A percentile compares a stretch with the other conserved stretches of the same genome.
Evolutionary conservation across 2,797 vertebrate species (phyloP).

Genomic region (Hoplostethus atlanticus): DNA sequence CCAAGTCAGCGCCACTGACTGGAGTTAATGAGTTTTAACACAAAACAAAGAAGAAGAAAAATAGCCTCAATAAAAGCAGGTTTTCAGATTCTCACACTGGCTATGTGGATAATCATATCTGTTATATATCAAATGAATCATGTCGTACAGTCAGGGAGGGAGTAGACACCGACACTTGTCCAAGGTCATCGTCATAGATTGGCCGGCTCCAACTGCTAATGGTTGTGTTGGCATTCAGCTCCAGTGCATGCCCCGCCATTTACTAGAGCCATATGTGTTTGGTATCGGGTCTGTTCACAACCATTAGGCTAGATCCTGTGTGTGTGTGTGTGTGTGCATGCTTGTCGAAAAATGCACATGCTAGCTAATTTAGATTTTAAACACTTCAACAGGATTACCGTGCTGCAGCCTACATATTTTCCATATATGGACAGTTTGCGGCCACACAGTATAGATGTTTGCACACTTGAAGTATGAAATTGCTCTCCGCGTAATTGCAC

Average conservation of each 20-base stretch:
- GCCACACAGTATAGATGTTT: constrained; percentile 69
- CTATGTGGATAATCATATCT: constrained; percentile 1
- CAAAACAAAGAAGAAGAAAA: constrained; percentile 32
- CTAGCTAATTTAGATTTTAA: constrained; percentile 67
- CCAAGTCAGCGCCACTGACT: constrained; percentile 46
- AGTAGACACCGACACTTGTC: constrained; percentile 41
- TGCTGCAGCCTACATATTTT: constrained; percentile 62
- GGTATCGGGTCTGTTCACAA: constrained; percentile 59
- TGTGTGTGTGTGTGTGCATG: constrained; percentile 8
- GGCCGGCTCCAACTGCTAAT: constrained; percentile 66
- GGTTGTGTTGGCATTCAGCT: constrained; percentile 72
- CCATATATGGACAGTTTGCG: constrained; percentile 58
- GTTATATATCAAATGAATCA: constrained; percentile 47
- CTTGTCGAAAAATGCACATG: constrained; percentile 10
- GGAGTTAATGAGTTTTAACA: constrained; percentile 54
- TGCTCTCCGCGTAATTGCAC: constrained; percentile 79
- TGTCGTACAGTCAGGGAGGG: constrained; percentile 17
- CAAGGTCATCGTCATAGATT: constrained; percentile 49
- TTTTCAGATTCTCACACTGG: constrained; percentile 4
- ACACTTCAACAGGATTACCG: constrained; percentile 67
- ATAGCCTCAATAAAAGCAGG: constrained; percentile 8
- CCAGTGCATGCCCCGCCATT: constrained; percentile 38
- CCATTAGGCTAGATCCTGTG: constrained; percentile 58
- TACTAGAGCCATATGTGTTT: constrained; percentile 65
- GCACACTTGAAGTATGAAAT: constrained; percentile 80